Evolutionary conservation across 2,113 vertebrate genomes (phyloP), one percentile per base, ranked within the genome.

Genomic region (Marmota flaviventris): DNA sequence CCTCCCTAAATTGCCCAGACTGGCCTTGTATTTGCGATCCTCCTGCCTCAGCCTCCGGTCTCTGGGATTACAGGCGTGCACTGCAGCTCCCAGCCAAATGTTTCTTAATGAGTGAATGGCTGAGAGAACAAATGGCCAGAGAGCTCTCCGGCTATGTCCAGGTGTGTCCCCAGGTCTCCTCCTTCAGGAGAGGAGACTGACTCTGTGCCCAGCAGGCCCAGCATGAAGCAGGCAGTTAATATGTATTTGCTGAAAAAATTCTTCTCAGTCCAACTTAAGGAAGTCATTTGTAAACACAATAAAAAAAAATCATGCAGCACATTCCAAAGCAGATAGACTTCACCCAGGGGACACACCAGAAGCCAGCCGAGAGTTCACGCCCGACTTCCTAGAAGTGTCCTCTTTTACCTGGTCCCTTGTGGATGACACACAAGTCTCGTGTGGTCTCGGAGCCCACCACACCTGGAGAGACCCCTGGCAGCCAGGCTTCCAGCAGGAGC

Each of bases 251-350:
- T 77, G 48, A 75, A 83, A 81, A 81, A 85, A 86, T 53, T 93
- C 42, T 93, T 85, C 53, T 56, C 53, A 89, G 69, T 93, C 29
- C 53, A 86, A 92, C 18, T 58, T 89, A 45, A 75, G 81, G 51
- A 93, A 93, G 39, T 93, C 0, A 0, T 75, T 94, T 81, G 65
- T 45, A 67, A 84, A 39, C 32, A 10, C 29, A 8, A 27, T 51
- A 5, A 34, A 78, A 92, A 45, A 3, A 58, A 88, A 63, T 61
- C 53, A 63, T 72, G 69, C 39, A 17, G 17, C 34, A 29, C 92
- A 96, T 96, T 97, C 93, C 79, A 48, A 65, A 93, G 83, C 45
- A 69, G 93, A 22, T 4, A 61, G 93, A 90, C 63, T 84, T 73
- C 22, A 48, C 27, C 85, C 25, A 61, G 72, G 45, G 37, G 65